A percentile compares a stretch with the other conserved stretches of the same genome.
phyloP scores from a whole-genome alignment of 2,113 vertebrate genomes.

The Ictidomys tridecemlineatus region DNA sequence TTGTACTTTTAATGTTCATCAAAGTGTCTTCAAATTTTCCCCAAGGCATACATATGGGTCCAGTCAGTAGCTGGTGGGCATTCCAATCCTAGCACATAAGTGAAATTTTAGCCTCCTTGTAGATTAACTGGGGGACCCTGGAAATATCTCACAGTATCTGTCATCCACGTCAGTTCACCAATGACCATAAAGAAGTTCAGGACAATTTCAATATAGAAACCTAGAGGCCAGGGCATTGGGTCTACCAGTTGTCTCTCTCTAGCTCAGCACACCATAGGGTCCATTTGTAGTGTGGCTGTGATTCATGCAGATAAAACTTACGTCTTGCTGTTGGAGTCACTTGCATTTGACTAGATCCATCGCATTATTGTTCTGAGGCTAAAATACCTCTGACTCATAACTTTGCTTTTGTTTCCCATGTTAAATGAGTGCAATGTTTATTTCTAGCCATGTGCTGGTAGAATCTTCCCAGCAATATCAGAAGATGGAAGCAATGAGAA shows the following conservation, averaged over 20 bases:
- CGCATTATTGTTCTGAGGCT: conserved; percentile 86
- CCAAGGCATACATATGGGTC: not conserved
- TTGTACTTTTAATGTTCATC: not conserved
- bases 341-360: conserved; percentile 57
- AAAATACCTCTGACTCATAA: conserved; percentile 85
- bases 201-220: rapidly evolving
- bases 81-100: not conserved
- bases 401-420: conserved; percentile 77
- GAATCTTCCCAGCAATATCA: conserved; percentile 65
- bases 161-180: rapidly evolving
- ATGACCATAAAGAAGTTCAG: not conserved
- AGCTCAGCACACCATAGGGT: not conserved
- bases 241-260: not conserved
- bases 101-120: not conserved
- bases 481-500: conserved; percentile 58
- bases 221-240: not conserved
- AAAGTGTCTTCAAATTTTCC: conserved; percentile 5
- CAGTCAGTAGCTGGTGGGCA: not conserved
- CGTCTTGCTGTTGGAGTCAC: conserved; percentile 72
- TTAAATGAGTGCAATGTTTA: conserved; percentile 73
- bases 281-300: not conserved
- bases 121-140: not conserved
- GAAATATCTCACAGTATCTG: not conserved
- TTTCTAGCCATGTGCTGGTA: conserved; percentile 70
- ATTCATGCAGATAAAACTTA: conserved; percentile 40